Percentiles rank a stretch among this genome's conserved stretches.
phyloP scores from a whole-genome alignment of 2,113 vertebrate species.

The Tonatia bakeri region DNA sequence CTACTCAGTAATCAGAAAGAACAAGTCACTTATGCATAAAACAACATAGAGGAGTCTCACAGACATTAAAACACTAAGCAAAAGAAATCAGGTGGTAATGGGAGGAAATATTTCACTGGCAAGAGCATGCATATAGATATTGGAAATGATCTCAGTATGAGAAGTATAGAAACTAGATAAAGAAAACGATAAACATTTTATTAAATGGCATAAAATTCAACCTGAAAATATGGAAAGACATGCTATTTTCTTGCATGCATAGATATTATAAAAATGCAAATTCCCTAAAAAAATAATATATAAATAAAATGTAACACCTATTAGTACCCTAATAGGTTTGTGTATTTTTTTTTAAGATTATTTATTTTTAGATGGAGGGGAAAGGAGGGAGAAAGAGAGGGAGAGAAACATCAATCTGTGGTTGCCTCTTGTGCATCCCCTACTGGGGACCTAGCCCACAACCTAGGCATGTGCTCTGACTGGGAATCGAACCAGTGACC shows the following conservation, averaged over 20 bases:
- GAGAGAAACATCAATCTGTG: too few species aligned
- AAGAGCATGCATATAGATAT: neutral
- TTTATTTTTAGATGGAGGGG: too few species aligned
- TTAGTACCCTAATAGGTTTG: neutral
- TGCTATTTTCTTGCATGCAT: neutral
- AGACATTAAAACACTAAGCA: neutral
- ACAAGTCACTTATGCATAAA: too few species aligned
- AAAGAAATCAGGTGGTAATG: constrained; percentile 1
- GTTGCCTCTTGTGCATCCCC: too few species aligned
- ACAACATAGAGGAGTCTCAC: too few species aligned
- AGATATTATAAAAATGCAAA: neutral
- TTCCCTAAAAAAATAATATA: neutral
- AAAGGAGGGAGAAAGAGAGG: too few species aligned
- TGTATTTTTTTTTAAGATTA: neutral
- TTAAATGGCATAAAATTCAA: constrained; percentile 8
- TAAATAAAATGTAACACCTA: neutral
- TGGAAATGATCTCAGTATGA: constrained; percentile 15
- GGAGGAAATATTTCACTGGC: neutral
- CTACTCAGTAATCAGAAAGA: too few species aligned
- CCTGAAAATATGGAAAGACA: constrained; percentile 18
- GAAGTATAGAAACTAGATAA: neutral
- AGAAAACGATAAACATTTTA: neutral
- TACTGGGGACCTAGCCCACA: too few species aligned
- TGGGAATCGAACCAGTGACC: too few species aligned
- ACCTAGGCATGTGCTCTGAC: too few species aligned